phyloP scores from a whole-genome alignment of 2,888 invertebrate species.

The Pegoplata infirma region DNA sequence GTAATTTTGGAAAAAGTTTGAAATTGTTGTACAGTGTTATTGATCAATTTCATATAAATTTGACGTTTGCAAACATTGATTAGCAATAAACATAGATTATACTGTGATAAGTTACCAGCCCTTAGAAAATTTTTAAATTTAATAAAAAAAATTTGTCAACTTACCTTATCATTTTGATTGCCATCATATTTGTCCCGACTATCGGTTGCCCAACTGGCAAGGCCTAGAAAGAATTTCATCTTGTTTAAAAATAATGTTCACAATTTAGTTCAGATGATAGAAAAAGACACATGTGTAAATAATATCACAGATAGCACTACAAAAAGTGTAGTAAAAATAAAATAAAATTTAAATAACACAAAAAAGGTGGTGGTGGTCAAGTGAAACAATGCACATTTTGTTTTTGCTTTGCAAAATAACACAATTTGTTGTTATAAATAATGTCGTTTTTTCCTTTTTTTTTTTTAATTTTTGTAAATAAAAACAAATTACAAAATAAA shows the following conservation, averaged over 20 bases:
- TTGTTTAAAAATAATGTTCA: constrained; percentile 55
- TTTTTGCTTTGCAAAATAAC: no score
- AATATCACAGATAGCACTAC: constrained; percentile 53
- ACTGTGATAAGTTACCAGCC: no score
- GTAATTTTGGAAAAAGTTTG: no score
- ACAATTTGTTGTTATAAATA: no score
- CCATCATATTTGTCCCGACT: constrained; percentile 76
- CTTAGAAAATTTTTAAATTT: no score
- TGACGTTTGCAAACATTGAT: no score
- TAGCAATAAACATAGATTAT: no score
- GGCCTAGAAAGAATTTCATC: constrained; percentile 75
- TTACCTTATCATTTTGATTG: constrained; percentile 78
- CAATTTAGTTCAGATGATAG: constrained; percentile 31
- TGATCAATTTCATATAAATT: no score
- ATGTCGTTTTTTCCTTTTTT: constrained; percentile 8
- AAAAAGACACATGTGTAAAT: constrained; percentile 23
- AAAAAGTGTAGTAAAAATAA: constrained; percentile 41
- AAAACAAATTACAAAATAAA: constrained; percentile 25
- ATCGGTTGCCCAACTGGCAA: constrained; percentile 77
- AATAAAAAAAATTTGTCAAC: constrained; percentile 38
- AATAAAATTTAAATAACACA: constrained; percentile 18
- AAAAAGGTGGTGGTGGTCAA: constrained; percentile 13
- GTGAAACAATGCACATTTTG: constrained; percentile 18
- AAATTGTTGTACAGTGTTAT: no score
- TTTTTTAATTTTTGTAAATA: constrained; percentile 20